These are phyloP conservation scores for Gallinago media DNA, from an alignment of 2,113 vertebrate genomes.

Conservation along the genomic window DNA sequence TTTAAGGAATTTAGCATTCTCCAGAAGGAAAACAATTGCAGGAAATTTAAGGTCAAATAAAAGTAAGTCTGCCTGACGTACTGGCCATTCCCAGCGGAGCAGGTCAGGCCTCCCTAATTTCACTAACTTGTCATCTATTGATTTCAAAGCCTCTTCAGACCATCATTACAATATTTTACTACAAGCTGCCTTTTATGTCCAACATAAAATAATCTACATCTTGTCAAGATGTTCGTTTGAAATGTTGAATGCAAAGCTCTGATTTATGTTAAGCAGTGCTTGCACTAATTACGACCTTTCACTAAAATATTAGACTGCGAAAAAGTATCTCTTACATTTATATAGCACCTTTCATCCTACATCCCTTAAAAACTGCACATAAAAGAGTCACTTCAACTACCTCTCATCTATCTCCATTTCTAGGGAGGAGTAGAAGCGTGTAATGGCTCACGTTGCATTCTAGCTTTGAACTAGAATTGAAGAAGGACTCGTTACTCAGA, in stretches of 20 bases:
- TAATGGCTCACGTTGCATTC: neutral
- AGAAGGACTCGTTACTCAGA: neutral
- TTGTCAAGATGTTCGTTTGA: conserved; percentile 55
- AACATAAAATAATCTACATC: conserved; percentile 59
- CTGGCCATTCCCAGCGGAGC: neutral
- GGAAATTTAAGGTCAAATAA: conserved; percentile 14
- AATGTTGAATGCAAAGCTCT: conserved; percentile 63
- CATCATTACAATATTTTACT: conserved; percentile 51
- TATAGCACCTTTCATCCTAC: neutral
- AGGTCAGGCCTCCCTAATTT: conserved; percentile 61
- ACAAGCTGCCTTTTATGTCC: conserved; percentile 58
- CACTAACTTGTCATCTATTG: conserved; percentile 54
- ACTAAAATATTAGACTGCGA: neutral
- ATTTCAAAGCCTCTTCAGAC: conserved; percentile 57
- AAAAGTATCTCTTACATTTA: conserved; percentile 51
- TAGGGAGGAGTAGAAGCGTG: neutral
- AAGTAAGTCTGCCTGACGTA: neutral
- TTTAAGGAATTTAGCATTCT: neutral
- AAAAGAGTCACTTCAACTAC: neutral
- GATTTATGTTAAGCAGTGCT: conserved; percentile 62
- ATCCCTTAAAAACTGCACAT: neutral
- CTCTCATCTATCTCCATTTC: neutral
- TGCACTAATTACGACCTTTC: conserved; percentile 67
- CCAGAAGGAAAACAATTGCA: neutral
- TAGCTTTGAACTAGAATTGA: neutral